A percentile compares a stretch with the other conserved stretches of the same genome.
Conservation (phyloP, 2,113 vertebrate genomes). For the Varanus salvator region DNA sequence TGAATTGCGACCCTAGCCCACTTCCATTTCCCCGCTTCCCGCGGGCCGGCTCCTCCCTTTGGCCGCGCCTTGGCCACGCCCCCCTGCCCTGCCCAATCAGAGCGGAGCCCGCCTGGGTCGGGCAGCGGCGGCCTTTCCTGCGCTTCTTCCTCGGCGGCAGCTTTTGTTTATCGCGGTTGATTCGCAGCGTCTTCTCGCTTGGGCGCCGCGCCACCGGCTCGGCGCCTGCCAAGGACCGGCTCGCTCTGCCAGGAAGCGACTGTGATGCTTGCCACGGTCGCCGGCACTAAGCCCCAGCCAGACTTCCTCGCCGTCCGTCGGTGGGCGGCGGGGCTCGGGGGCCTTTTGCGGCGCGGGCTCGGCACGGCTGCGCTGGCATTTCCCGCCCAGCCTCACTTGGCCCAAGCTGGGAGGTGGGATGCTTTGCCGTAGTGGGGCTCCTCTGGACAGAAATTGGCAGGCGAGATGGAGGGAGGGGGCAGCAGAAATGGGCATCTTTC, state of each 20-base stretch:
- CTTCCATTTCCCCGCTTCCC: too few relatives aligned
- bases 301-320: rapidly evolving
- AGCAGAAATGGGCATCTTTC: neutral
- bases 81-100: too few relatives aligned
- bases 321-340: neutral
- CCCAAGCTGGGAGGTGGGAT: neutral
- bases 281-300: neutral
- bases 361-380: neutral
- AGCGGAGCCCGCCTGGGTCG: neutral
- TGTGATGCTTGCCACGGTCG: neutral
- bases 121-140: too few relatives aligned
- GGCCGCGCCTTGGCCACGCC: neutral
- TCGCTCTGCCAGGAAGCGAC: neutral
- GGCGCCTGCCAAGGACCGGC: neutral
- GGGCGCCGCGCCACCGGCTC: neutral
- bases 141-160: neutral
- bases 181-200: neutral
- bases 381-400: neutral
- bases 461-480: neutral
- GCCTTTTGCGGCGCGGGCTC: neutral
- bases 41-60: too few relatives aligned
- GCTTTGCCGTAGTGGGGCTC: neutral
- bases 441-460: neutral
- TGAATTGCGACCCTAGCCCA: neutral
- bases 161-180: conserved; percentile 1